Evolutionary conservation across 1,140 invertebrate species (phyloP), one percentile per base, ranked within the genome.

Genomic region (Chelonus insularis): DNA sequence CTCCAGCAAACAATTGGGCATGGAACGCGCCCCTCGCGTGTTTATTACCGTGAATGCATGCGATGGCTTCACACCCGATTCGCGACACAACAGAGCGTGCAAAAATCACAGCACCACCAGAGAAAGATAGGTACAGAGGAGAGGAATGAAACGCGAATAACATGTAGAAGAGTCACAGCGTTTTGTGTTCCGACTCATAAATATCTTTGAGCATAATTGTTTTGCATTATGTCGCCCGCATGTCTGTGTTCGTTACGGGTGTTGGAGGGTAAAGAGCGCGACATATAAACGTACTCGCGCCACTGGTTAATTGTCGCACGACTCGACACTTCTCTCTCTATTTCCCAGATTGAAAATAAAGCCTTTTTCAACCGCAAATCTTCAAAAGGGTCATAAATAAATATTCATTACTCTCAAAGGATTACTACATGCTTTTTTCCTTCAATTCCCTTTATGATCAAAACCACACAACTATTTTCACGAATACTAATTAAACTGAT

Each of bases 171-270:
- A 16, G 37, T 29, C 21, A 48, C 18, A 36, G 11, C 37, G 23
- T 29, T 23, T 48, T 48, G 18, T 48, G 6, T 23, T 9, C 41
- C 41, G 29, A 12, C 20, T 36, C 60, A 52, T 62, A 62, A 62
- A 62, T 62, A 62, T 23, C 52, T 11, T 41, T 25, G 52, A 56
- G 60, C 60, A 62, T 62, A 62, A 62, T 62, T 62, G 60, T 62
- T 62, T 62, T 56, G 60, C 60, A 62, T 62, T 56, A 62, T 56
- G 60, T 62, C 52, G 58, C 34, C 48, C 16, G 34, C 34, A 51
- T 12, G 48, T 50, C 21, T 51, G 36, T 21, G 29, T 29, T 48
- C 37, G 43, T 16, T 18, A 47, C n/a, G 2, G 7, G 41, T 20
- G 23, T 9, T 9, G 11, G 32, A 32, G 14, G 9, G 16, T 2